Evolutionary conservation across 2,113 vertebrate species (phyloP).

Genomic region (Chunga burmeisteri): DNA sequence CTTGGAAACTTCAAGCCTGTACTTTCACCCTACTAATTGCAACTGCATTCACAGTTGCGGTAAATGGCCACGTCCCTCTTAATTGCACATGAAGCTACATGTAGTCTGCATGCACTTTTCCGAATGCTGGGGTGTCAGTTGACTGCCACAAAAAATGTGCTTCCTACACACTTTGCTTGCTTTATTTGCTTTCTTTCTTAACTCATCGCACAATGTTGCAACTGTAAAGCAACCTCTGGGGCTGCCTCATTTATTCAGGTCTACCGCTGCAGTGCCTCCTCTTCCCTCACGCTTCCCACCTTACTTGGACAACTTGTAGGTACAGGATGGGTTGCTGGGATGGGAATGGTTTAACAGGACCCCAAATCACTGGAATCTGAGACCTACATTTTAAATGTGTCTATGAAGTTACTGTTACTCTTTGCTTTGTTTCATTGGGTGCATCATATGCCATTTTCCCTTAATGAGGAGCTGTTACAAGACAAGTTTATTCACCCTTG

Average conservation of each 20-base stretch:
- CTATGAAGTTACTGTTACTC: not conserved
- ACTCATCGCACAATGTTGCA: not conserved
- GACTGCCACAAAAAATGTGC: not conserved
- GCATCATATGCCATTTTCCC: conserved; percentile 8
- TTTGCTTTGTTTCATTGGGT: not conserved
- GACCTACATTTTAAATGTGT: not conserved
- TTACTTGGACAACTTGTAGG: not conserved
- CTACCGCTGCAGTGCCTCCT: accelerated
- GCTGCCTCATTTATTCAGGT: not conserved
- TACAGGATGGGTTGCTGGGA: not conserved
- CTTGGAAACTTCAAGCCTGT: not conserved
- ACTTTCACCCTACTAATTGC: not conserved
- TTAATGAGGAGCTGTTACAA: conserved; percentile 21
- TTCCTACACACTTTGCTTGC: not conserved
- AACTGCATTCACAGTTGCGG: not conserved
- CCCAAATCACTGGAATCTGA: not conserved
- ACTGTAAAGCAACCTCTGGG: not conserved
- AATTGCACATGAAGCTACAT: not conserved
- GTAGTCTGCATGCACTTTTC: not conserved
- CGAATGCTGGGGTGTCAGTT: not conserved
- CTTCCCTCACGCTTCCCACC: not conserved
- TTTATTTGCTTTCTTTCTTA: not conserved
- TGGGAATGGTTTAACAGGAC: not conserved
- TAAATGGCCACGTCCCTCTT: not conserved
- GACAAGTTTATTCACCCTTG: conserved; percentile 8